These are phyloP conservation scores for Agapornis roseicollis DNA, from an alignment of 2,113 vertebrate genomes.

Conservation along the genomic window DNA sequence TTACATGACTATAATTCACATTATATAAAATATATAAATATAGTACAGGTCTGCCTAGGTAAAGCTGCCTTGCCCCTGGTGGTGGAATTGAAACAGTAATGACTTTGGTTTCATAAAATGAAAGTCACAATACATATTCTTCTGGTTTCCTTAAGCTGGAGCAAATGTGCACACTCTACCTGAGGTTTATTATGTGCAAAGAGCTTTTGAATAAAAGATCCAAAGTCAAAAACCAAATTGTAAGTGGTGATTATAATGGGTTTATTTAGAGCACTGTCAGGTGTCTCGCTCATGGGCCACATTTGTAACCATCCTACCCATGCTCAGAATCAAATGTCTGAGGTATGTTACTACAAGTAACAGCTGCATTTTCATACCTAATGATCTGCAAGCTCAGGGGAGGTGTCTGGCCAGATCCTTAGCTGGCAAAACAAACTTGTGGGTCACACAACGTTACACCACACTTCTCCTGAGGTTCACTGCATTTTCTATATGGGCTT, in stretches of 20 bases:
- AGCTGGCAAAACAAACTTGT: background rate
- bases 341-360: accelerated
- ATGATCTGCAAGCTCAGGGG: background rate
- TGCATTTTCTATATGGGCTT: accelerated
- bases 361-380: accelerated
- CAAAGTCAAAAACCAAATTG: background rate
- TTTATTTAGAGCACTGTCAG: background rate
- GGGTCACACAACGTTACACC: accelerated
- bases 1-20: background rate
- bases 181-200: background rate
- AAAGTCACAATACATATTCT: background rate
- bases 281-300: background rate
- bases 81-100: background rate
- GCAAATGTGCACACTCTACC: background rate
- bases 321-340: background rate
- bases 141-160: background rate
- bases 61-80: background rate
- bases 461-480: background rate
- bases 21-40: background rate
- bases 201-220: background rate
- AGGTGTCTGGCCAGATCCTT: background rate
- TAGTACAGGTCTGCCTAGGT: background rate
- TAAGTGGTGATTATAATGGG: background rate
- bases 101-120: background rate
- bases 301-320: accelerated